These are phyloP conservation scores for Oreochromis aureus DNA, from an alignment of 2,113 vertebrate species.

Conservation along the genomic window DNA sequence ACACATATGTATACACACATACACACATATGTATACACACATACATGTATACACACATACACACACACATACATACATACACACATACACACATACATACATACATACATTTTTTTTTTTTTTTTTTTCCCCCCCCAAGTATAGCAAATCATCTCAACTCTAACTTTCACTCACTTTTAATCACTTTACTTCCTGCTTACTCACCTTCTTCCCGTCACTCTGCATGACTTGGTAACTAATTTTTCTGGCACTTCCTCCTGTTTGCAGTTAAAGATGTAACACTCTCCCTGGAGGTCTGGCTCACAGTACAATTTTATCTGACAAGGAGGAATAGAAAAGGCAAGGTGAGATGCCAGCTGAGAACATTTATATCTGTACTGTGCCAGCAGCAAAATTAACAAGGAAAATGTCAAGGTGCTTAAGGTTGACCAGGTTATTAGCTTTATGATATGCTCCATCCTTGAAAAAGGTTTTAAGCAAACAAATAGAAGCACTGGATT, in stretches of 20 bases:
- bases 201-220: constrained; percentile 86
- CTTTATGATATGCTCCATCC: background rate
- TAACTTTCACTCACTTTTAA: accelerated
- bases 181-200: background rate
- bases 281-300: constrained; percentile 78
- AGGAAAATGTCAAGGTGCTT: background rate
- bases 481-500: background rate
- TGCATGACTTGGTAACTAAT: constrained; percentile 77
- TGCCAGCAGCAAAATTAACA: background rate
- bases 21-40: too few species aligned
- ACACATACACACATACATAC: too few species aligned
- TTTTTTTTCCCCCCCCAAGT: too few species aligned
- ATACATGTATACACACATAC: too few species aligned
- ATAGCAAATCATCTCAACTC: background rate
- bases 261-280: constrained; percentile 65
- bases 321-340: background rate
- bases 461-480: background rate
- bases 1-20: too few species aligned
- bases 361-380: background rate
- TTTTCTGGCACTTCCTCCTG: constrained; percentile 57
- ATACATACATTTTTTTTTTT: too few species aligned
- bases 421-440: background rate
- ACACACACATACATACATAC: too few species aligned
- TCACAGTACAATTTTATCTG: constrained; percentile 87
- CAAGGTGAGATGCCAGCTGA: background rate